Base-by-base conservation (phyloP, 2,888 invertebrate species). In the Adela reaumurella region DNA sequence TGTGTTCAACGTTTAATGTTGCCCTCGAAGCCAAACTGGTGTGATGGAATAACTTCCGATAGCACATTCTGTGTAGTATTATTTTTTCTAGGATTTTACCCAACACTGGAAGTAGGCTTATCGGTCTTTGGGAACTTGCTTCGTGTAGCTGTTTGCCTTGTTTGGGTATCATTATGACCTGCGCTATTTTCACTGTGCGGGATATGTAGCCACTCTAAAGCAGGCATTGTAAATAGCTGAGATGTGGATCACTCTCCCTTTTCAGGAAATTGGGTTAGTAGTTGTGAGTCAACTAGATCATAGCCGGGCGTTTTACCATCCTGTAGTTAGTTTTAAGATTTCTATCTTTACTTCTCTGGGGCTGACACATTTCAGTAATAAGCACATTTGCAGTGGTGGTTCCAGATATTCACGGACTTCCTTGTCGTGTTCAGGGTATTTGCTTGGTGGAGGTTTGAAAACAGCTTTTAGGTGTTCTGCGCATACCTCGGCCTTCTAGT, bases 81-180 rank as follows among this genome's bases (percentile, higher is more conserved):
- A 6, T 17, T 19, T 45, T 45, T 45, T 45, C 45, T 6, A 45
- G 45, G 45, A 45, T 17, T 45, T 45, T 45, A 45, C 45, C 18
- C 19, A 45, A 45, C 18, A 45, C 17, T 6, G 45, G 17, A n/a
- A 45, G n/a, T n/a, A n/a, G n/a, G n/a, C n/a, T n/a, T n/a, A n/a
- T n/a, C n/a, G n/a, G n/a, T n/a, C n/a, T n/a, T 45, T 45, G 5
- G 18, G 18, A 45, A 19, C 14, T 19, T 11, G 18, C 19, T 45
- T 45, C 19, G 18, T 17, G 17, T 4, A 18, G 45, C 14, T 17
- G 45, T 45, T 45, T 45, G 17, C 45, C 45, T 45, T 17, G 45
- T 45, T 45, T 45, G 17, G 45, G 8, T 45, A 45, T 19, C 45
- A 45, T 45, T 18, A n/a, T n/a, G n/a, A n/a, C n/a, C n/a, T 45